A percentile compares a stretch with the other conserved stretches of the same genome.
Evolutionary conservation across 1,140 invertebrate genomes (phyloP).

Genomic region (Musca domestica): DNA sequence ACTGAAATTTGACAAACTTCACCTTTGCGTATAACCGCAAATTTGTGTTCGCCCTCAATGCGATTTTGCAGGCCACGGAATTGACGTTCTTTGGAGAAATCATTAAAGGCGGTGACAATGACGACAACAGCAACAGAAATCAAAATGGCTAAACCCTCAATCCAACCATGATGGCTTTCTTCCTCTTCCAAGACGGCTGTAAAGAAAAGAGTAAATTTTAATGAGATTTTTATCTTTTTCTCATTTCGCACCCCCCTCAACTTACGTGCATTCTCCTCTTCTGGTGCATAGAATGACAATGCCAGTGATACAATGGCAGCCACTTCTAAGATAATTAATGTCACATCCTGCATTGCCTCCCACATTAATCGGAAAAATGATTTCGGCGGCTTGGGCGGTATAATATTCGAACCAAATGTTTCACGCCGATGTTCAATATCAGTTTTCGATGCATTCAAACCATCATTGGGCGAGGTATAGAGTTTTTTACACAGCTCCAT

Average conservation of each 20-base stretch:
- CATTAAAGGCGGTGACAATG: conserved; percentile 97
- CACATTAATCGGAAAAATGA: conserved; percentile 97
- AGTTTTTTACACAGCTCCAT: conserved; percentile 94
- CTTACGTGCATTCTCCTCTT: conserved; percentile 61
- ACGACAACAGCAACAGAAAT: conserved; percentile 98
- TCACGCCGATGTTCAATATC: conserved; percentile 90
- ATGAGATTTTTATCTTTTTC: not conserved
- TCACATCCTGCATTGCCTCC: conserved; percentile 99
- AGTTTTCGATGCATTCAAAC: conserved; percentile 83
- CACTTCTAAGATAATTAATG: conserved; percentile 94
- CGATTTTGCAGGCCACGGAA: conserved; percentile 95
- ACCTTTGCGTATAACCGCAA: conserved; percentile 89
- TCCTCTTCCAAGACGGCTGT: conserved; percentile 69
- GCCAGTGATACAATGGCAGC: conserved; percentile 91
- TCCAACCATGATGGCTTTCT: conserved; percentile 93
- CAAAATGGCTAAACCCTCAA: conserved; percentile 96
- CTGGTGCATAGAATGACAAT: conserved; percentile 87
- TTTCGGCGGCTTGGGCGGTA: conserved; percentile 99
- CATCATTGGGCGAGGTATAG: conserved; percentile 95
- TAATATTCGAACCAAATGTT: conserved; percentile 96
- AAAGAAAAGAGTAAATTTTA: conserved; percentile 27
- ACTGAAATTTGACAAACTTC: conserved; percentile 94
- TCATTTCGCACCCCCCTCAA: conserved; percentile 11
- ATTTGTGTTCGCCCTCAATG: conserved; percentile 99
- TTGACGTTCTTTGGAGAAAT: conserved; percentile 98